A percentile compares a stretch with the other conserved stretches of the same genome.
Evolutionary conservation across 1,140 invertebrate species (phyloP).

Genomic region (Lordiphosa clarofinis): DNA sequence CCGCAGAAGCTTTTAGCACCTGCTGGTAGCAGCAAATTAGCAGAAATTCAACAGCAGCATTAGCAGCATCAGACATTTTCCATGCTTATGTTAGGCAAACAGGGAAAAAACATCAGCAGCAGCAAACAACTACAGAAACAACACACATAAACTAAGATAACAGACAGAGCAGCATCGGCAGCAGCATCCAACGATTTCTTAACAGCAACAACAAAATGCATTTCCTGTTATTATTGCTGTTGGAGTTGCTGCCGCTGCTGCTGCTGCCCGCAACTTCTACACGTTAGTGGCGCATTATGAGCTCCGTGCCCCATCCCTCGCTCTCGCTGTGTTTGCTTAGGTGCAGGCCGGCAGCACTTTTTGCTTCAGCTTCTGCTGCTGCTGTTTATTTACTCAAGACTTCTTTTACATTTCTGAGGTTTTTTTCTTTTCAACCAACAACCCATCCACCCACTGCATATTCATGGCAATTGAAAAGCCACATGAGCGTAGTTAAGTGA

Average conservation of each 20-base stretch:
- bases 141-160: constrained; percentile 50
- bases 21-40: constrained; percentile 29
- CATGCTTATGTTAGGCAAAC: constrained; percentile 44
- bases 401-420: constrained; percentile 33
- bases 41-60: constrained; percentile 7
- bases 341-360: constrained; percentile 46
- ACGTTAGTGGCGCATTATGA: constrained; percentile 19
- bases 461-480: no score
- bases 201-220: constrained; percentile 39
- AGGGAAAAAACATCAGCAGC: constrained; percentile 35
- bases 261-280: constrained; percentile 7
- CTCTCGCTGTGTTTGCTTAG: constrained; percentile 29
- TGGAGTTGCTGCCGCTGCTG: neutral
- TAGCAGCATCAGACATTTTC: constrained; percentile 18
- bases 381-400: constrained; percentile 51
- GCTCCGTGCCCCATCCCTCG: constrained; percentile 4
- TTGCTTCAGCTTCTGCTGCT: neutral
- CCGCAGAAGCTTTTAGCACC: constrained; percentile 24
- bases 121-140: constrained; percentile 20
- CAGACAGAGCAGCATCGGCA: constrained; percentile 16
- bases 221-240: constrained; percentile 50
- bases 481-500: no score
- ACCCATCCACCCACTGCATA: no score
- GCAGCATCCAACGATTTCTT: constrained; percentile 27
- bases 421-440: neutral